Evolutionary conservation across 2,888 invertebrate species (phyloP).

Genomic region (Colostygia pectinataria): DNA sequence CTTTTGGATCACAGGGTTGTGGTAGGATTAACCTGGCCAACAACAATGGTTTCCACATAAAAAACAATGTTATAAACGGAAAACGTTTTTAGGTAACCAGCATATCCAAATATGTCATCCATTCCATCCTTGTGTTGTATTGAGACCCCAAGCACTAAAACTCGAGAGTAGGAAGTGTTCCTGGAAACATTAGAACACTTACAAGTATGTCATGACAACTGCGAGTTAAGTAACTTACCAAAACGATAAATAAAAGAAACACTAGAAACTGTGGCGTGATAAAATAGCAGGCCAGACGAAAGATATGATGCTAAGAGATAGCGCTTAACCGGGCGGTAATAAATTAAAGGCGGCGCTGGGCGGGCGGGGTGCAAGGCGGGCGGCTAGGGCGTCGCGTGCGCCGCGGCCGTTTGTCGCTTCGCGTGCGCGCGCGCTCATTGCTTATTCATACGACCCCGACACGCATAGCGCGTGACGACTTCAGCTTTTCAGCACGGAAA

Average conservation of each 20-base stretch:
- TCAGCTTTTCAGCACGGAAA: constrained; percentile 20
- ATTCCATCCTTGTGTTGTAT: too few species aligned
- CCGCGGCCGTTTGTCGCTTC: constrained; percentile 61
- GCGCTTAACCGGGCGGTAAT: constrained; percentile 55
- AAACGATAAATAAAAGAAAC: constrained; percentile 10
- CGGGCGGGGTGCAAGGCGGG: constrained; percentile 56
- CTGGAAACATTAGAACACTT: too few species aligned
- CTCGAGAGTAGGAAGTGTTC: too few species aligned
- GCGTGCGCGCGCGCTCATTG: constrained; percentile 81
- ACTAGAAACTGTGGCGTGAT: constrained; percentile 21
- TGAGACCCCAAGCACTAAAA: too few species aligned
- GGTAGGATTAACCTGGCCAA: too few species aligned
- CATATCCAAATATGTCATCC: too few species aligned
- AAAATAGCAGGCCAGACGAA: constrained; percentile 10
- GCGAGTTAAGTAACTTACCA: not conserved
- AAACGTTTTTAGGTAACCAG: too few species aligned
- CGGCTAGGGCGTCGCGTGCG: constrained; percentile 70
- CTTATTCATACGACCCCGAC: constrained; percentile 74
- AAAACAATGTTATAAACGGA: too few species aligned
- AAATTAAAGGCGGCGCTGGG: constrained; percentile 61
- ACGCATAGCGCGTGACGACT: constrained; percentile 53
- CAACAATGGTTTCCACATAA: too few species aligned
- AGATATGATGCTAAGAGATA: constrained; percentile 25
- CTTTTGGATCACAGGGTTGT: too few species aligned
- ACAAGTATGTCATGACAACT: too few species aligned